Evolutionary conservation across 1,140 invertebrate genomes (phyloP).

Genomic region (Hyposmocoma kahamanoa): DNA sequence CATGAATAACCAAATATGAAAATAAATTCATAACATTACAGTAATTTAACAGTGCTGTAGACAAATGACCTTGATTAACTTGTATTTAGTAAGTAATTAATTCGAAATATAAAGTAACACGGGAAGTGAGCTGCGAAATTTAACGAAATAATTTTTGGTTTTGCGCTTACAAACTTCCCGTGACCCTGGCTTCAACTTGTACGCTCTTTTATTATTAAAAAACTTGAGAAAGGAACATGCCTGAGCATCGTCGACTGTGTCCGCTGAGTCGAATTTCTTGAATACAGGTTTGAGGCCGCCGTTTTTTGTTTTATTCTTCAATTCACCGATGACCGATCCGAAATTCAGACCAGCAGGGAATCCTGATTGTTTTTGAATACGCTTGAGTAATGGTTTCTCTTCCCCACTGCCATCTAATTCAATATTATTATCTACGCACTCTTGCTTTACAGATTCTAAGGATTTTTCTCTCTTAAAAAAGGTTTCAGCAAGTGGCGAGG

Average conservation of each 20-base stretch:
- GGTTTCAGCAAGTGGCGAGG: too few species aligned
- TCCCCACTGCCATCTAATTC: conserved; percentile 6
- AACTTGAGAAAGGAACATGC: conserved; percentile 29
- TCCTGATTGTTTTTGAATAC: conserved; percentile 47
- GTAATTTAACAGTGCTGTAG: too few species aligned
- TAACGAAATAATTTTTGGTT: too few species aligned
- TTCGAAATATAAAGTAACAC: too few species aligned
- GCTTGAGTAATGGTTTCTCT: conserved; percentile 43
- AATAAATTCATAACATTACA: too few species aligned
- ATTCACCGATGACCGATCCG: conserved; percentile 62
- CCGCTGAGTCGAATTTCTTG: conserved; percentile 50
- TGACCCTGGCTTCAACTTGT: not conserved
- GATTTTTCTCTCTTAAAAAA: conserved; percentile 10
- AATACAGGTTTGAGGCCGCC: conserved; percentile 58
- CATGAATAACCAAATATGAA: too few species aligned
- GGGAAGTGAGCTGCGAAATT: too few species aligned
- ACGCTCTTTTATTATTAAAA: not conserved
- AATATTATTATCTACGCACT: not conserved
- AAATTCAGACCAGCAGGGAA: conserved; percentile 55
- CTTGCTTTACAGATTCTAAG: conserved; percentile 1
- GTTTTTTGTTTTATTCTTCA: conserved; percentile 58
- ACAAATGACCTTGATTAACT: too few species aligned
- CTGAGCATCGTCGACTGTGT: conserved; percentile 32
- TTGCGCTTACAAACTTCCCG: too few species aligned
- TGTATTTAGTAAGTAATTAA: too few species aligned